phyloP scores from a whole-genome alignment of 2,113 vertebrate species.

The Dinomys branickii region DNA sequence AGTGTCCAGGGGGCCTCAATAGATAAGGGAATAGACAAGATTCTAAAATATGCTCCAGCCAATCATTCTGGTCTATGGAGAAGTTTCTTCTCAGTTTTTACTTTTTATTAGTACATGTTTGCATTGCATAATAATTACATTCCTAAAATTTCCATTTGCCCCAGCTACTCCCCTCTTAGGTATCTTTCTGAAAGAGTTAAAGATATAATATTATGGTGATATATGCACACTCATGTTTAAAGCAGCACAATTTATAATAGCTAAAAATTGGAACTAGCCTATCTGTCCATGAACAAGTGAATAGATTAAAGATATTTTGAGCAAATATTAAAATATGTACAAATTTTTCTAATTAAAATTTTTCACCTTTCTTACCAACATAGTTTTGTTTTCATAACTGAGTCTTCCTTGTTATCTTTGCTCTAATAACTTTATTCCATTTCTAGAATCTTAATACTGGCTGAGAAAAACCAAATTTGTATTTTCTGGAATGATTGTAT shows the following conservation, averaged over 20 bases:
- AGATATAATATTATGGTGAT: background rate
- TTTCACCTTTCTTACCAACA: conserved; percentile 4
- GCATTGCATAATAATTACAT: background rate
- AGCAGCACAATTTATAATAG: background rate
- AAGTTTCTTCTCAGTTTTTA: background rate
- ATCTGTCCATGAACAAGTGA: background rate
- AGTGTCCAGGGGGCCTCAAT: background rate
- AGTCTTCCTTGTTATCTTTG: conserved; percentile 12
- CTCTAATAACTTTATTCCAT: conserved; percentile 24
- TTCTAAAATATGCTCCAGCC: background rate
- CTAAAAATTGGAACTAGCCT: background rate
- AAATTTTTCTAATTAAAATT: conserved; percentile 55
- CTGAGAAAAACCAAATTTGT: background rate
- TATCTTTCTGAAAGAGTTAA: background rate
- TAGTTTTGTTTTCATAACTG: conserved; percentile 1
- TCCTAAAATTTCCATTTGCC: background rate
- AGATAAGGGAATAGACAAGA: background rate
- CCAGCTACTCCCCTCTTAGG: background rate
- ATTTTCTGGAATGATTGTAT: background rate
- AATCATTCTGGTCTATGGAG: background rate
- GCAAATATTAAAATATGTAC: background rate
- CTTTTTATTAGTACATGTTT: background rate
- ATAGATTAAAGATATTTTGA: background rate
- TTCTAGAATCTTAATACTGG: conserved; percentile 48
- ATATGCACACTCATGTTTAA: background rate